These are phyloP conservation scores for Alca torda DNA, from an alignment of 2,797 vertebrate species.

Conservation along the genomic window DNA sequence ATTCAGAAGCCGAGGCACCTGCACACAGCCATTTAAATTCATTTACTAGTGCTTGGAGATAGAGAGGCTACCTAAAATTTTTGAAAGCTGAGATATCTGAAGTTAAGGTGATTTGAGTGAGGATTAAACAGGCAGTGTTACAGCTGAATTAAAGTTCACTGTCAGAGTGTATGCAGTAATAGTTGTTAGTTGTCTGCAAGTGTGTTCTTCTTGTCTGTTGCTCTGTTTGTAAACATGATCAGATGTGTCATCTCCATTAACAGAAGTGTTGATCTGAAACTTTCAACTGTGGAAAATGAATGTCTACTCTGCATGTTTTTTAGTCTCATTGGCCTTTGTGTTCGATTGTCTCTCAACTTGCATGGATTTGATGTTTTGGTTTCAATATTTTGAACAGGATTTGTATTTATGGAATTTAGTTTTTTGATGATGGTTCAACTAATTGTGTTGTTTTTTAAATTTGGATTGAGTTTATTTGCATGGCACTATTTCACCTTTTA, in stretches of 20 bases:
- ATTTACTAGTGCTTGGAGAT: not conserved
- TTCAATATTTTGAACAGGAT: not conserved
- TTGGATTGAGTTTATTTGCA: not conserved
- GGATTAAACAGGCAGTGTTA: not conserved
- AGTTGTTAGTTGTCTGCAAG: not conserved
- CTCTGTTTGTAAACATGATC: not conserved
- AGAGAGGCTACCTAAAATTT: not conserved
- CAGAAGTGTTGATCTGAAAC: not conserved
- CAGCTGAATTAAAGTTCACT: not conserved
- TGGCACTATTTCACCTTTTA: not conserved
- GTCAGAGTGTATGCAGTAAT: not conserved
- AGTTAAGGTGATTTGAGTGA: not conserved
- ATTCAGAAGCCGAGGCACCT: not conserved
- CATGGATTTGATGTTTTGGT: not conserved
- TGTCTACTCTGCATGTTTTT: not conserved
- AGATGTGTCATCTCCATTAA: not conserved
- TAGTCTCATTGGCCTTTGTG: not conserved
- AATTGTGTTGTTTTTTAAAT: not conserved
- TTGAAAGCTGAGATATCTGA: not conserved
- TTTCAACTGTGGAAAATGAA: not conserved
- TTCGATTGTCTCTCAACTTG: not conserved
- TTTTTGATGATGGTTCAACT: not conserved
- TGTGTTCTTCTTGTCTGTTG: not conserved
- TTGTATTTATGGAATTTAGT: not conserved
- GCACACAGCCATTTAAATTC: not conserved